Base-by-base conservation (phyloP, 2,113 vertebrate genomes). In the Syrmaticus mikado region DNA sequence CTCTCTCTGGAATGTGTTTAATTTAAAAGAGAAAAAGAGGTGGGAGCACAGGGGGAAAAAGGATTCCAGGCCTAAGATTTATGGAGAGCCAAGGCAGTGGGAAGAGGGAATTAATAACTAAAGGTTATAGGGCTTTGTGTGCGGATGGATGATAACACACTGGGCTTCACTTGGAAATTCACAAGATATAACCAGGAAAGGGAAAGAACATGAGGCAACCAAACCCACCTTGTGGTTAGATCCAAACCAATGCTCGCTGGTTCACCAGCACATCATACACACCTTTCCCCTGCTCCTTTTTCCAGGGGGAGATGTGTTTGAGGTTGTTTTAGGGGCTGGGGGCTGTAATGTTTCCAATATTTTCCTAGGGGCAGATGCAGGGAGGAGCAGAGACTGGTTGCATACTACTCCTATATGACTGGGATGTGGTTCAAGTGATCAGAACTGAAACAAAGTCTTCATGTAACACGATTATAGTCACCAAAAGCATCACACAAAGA, bases 1-100 rank as follows among this genome's bases (percentile, higher is more conserved):
- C 92, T 79, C 88, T 92, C 91, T 73, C 81, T 91, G 94, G 94
- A 95, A 94, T 93, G 95, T 79, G 91, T 96, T 96, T 96, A 95
- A 96, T 96, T 96, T 96, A 95, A 87, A 94, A 91, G 84, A 95
- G 71, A 81, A 90, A 78, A 91, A 81, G 81, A 93, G 74, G 73
- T 90, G 83, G 85, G 80, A 93, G 90, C 70, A 72, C 53, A 45
- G 61, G 77, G 73, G 88, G 80, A 92, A 92, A 89, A 96, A 87
- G 87, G 81, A 94, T 82, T 95, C 94, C 94, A 96, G 84, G 89
- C 81, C 74, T 20, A 32, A 92, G 89, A 94, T 96, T 96, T 96
- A 96, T 89, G 67, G 91, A 82, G 89, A 96, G 92, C 30, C 84
- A 92, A 72, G 78, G 65, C 84, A 70, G 92, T 46, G 81, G 70